Conservation (phyloP, 2,888 invertebrate species). For the Anagyrus pseudococci region DNA sequence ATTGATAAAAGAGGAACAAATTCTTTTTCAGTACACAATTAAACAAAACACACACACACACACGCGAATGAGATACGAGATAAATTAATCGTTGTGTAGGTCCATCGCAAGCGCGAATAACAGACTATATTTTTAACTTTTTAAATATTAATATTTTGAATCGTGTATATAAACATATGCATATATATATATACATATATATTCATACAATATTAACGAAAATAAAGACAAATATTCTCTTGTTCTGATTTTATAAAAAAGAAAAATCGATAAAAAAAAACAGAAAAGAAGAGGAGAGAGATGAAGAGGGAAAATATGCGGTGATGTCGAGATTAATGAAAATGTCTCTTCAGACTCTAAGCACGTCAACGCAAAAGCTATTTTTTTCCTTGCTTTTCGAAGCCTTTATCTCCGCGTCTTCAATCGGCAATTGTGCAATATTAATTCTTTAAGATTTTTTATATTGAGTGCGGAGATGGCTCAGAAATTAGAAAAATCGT, state of each 20-base stretch:
- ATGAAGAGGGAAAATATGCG: conserved; percentile 10
- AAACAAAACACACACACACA: no score
- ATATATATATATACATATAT: conserved; percentile 43
- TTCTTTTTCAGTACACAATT: no score
- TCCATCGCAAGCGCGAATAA: conserved; percentile 59
- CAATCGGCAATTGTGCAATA: conserved; percentile 53
- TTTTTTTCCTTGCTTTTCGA: conserved; percentile 29
- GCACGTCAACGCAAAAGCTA: conserved; percentile 5
- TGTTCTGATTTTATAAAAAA: conserved; percentile 47
- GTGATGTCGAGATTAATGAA: conserved; percentile 24
- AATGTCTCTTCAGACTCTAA: conserved; percentile 34
- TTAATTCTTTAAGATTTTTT: conserved; percentile 43
- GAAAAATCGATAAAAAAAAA: conserved; percentile 13
- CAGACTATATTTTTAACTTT: conserved; percentile 62
- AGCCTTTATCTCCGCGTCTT: conserved; percentile 33
- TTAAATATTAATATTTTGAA: conserved; percentile 60
- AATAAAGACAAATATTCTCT: conserved; percentile 49
- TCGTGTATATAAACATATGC: conserved; percentile 50
- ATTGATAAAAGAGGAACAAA: no score
- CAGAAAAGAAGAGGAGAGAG: conserved; percentile 1
- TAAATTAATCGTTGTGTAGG: conserved; percentile 49
- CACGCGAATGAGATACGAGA: not conserved
- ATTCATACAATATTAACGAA: conserved; percentile 56
- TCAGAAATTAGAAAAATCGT: not conserved
- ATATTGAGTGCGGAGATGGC: conserved; percentile 28